phyloP scores from a whole-genome alignment of 23 tunicate genomes.

The Phallusia fumigata region DNA sequence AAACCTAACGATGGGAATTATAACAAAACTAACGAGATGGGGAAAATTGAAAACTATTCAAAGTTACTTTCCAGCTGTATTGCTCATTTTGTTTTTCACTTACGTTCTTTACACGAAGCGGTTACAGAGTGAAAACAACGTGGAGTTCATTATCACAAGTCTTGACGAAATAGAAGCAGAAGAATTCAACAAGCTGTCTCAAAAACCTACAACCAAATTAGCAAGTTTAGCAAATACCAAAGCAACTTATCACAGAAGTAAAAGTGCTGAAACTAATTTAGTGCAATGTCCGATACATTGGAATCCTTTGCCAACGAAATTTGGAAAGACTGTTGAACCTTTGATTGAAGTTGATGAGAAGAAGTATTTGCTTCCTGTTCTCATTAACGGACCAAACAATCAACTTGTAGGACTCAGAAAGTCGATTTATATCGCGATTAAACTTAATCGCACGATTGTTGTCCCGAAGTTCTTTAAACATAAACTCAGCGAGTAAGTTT shows the following conservation, averaged over 20 bases:
- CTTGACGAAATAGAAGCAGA: background rate
- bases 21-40: background rate
- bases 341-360: no score
- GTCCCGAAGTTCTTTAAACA: conserved; percentile 42
- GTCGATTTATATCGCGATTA: conserved; percentile 46
- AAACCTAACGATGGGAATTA: no score
- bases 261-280: no score
- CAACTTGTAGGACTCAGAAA: conserved; percentile 50
- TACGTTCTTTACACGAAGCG: background rate
- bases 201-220: background rate
- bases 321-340: background rate
- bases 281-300: background rate
- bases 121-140: background rate
- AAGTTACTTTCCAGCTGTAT: background rate
- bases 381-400: conserved; percentile 62
- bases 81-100: background rate
- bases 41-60: background rate
- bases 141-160: background rate
- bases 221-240: background rate
- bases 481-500: conserved; percentile 21
- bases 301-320: background rate
- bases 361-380: background rate
- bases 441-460: conserved; percentile 48
- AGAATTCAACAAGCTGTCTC: background rate
- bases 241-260: background rate